A percentile compares a stretch with the other conserved stretches of the same genome.
phyloP scores from a whole-genome alignment of 2,888 invertebrate species.

The Lasius fuliginosus region DNA sequence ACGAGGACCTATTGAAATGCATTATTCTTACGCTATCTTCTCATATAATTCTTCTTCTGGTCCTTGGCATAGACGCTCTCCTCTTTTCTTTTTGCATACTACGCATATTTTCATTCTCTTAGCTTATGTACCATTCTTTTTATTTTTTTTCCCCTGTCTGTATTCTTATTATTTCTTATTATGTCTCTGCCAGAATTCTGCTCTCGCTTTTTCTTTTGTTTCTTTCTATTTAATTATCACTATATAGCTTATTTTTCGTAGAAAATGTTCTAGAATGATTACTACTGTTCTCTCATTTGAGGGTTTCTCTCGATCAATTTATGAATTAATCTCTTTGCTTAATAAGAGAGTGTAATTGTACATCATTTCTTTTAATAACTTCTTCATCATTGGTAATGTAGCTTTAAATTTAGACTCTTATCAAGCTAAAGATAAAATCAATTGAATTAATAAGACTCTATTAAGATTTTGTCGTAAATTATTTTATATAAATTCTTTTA shows the following conservation, averaged over 20 bases:
- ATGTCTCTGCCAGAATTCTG: neutral
- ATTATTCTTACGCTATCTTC: conserved; percentile 51
- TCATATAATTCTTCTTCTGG: conserved; percentile 33
- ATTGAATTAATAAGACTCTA: neutral
- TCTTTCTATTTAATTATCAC: neutral
- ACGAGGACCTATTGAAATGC: conserved; percentile 46
- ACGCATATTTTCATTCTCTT: conserved; percentile 27
- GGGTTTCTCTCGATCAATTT: neutral
- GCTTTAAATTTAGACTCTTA: neutral
- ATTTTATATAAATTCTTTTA: neutral
- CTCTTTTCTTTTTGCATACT: conserved; percentile 25
- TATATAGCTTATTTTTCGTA: neutral
- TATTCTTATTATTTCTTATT: conserved; percentile 33
- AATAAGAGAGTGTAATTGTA: neutral
- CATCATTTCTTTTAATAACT: neutral
- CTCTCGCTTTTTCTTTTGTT: neutral
- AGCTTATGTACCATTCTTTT: neutral
- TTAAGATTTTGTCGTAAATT: neutral
- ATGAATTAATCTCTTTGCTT: neutral
- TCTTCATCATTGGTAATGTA: neutral
- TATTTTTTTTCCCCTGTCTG: conserved; percentile 2
- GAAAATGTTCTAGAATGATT: neutral
- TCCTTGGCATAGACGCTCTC: conserved; percentile 12
- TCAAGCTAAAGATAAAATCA: neutral
- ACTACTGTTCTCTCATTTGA: neutral